Evolutionary conservation across 1,140 invertebrate genomes (phyloP), one percentile per base, ranked within the genome.

Genomic region (Schlechtendalia chinensis): DNA sequence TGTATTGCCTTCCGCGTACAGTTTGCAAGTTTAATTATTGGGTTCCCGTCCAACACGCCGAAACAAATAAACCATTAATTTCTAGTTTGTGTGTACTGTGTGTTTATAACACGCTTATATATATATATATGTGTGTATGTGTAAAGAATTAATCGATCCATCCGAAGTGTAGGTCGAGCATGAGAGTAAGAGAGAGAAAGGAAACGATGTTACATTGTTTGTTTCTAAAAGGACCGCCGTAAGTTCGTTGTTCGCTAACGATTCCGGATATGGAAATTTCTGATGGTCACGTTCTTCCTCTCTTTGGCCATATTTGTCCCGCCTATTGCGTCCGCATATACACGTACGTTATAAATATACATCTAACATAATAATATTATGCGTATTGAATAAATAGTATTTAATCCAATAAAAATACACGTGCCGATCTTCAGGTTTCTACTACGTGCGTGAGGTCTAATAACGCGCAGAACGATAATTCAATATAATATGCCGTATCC

Each of bases 31-130:
- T 50, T 69, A 69, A 50, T 50, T 69, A 69, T 50, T 22, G 67
- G 45, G 39, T 69, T 47, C 3, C 67, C 67, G 45, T 27, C 45
- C 45, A 14, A 24, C 14, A 27, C 16, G 67, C 45, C 45, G 67
- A 24, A 69, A 69, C 67, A 69, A 69, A 69, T 50, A 69, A 69
- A 69, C 67, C 67, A 69, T 69, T 69, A 69, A 69, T 69, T 69
- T 69, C 67, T 27, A 27, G 39, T 39, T 69, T 47, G 45, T 27
- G 47, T 69, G 14, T n/a, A n/a, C n/a, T n/a, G n/a, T n/a, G n/a
- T n/a, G n/a, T n/a, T n/a, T n/a, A 39, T 8, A 8, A 39, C 32
- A 8, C 8, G 32, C 8, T 8, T 39, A 39, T 39, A 39, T 39
- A 39, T 39, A 8, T 8, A 8, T 4, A 8, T 39, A 8, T 39